These are phyloP conservation scores for Hippopotamyrus pictus DNA, from an alignment of 2,797 vertebrate genomes.

Conservation along the genomic window DNA sequence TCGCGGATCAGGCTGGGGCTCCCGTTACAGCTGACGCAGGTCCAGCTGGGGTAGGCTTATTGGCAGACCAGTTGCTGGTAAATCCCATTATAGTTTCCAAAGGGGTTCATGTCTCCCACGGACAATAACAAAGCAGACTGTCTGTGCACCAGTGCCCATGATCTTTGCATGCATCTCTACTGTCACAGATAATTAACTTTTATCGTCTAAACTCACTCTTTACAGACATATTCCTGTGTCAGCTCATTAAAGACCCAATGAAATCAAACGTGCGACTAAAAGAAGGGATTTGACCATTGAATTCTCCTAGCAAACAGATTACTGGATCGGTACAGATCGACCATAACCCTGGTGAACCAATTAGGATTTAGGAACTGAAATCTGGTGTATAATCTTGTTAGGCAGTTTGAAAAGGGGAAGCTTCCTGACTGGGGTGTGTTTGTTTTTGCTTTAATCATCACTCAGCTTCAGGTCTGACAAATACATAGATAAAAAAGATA, in stretches of 20 bases:
- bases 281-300: not conserved
- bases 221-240: not conserved
- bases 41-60: not conserved
- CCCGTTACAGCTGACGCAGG: not conserved
- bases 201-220: not conserved
- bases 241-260: constrained; percentile 8
- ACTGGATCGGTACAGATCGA: constrained; percentile 46
- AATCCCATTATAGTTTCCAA: not conserved
- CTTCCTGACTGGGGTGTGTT: not conserved
- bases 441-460: not conserved
- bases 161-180: not conserved
- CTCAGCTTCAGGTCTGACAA: not conserved
- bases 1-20: not conserved
- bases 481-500: not conserved
- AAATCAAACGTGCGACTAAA: constrained; percentile 20
- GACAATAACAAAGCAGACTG: not conserved
- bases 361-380: constrained; percentile 41
- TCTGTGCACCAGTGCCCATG: not conserved
- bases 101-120: not conserved
- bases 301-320: constrained; percentile 37
- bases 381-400: constrained; percentile 44
- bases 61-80: not conserved
- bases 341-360: constrained; percentile 28
- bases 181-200: not conserved
- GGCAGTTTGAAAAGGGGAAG: constrained; percentile 37